Conservation (phyloP, 2,797 vertebrate genomes). For the Heterohyrax brucei region DNA sequence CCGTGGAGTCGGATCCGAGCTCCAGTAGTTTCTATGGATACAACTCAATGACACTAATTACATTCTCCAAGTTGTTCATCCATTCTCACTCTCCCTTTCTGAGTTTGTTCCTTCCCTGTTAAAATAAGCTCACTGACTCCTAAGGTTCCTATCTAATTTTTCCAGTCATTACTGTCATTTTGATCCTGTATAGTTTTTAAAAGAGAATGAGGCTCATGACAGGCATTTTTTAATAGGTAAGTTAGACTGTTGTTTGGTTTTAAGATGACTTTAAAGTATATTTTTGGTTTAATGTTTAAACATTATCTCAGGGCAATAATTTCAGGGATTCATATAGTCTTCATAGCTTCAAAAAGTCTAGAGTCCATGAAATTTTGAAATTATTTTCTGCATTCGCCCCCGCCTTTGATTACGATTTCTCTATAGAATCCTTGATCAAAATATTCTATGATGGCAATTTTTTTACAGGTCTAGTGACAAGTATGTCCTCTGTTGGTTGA, state of each 20-base stretch:
- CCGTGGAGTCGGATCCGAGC: too few relatives aligned
- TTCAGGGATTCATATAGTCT: not conserved
- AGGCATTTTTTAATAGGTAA: not conserved
- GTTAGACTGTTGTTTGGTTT: not conserved
- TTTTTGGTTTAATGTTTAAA: not conserved
- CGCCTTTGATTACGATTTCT: not conserved
- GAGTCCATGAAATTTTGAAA: not conserved
- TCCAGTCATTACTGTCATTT: not conserved
- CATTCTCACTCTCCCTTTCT: not conserved
- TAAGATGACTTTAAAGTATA: not conserved
- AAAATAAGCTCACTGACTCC: not conserved
- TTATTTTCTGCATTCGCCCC: not conserved
- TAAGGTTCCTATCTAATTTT: not conserved
- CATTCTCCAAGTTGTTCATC: not conserved
- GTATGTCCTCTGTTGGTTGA: conserved; percentile 57
- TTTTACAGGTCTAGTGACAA: conserved; percentile 38
- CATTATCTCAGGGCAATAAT: not conserved
- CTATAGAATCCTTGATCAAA: not conserved
- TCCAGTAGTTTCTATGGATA: not conserved
- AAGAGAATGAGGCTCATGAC: not conserved
- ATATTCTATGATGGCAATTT: not conserved
- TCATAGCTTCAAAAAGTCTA: not conserved
- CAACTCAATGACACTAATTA: not conserved
- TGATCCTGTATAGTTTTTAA: not conserved
- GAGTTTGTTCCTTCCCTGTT: not conserved